Evolutionary conservation across 2,797 vertebrate species (phyloP), one percentile per base, ranked within the genome.

Genomic region (Sebastes iracundus): DNA sequence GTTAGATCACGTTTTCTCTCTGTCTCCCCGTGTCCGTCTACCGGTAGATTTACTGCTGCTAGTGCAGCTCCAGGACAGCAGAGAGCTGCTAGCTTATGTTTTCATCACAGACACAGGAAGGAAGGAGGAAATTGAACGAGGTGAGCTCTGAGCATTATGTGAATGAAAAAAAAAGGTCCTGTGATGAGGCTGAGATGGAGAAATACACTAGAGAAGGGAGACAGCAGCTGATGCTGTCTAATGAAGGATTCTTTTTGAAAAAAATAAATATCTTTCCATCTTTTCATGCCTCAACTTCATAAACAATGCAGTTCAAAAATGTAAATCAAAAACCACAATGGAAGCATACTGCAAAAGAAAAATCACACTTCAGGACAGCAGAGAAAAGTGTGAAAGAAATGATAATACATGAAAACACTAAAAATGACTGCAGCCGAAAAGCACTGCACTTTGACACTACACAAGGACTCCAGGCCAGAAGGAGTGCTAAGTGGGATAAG

Each of bases 61-160:
- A 20, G 74, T 64, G 82, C 76, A 72, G 82, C 75, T 83, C 75
- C 68, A 53, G 66, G 92, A 92, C 90, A 89, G 84, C 79, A 78
- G 33, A 81, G 87, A 88, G 76, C 86, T 76, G 90, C 75, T 27
- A 87, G 85, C 87, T 90, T 83, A 86, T 89, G 82, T 93, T 90
- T 91, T 91, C 91, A 92, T 93, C 90, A 89, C 78, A 82, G 86
- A 79, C 91, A 92, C 92, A 92, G 92, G 92, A 94, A 93, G 91
- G 86, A 87, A 88, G 80, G 86, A 93, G 93, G 93, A 94, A 92
- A 94, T 93, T 93, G 88, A 90, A 91, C 28, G 79, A 94, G 93
- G 92, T 93, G 93, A 92, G 82, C 11, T 27, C 71, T 92, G 90
- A 93, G 89, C 73, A 89, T 91, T 85, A 87, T 91, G 84, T 80